Base-by-base conservation (phyloP, 2,797 vertebrate genomes). In the Karalla daura region DNA sequence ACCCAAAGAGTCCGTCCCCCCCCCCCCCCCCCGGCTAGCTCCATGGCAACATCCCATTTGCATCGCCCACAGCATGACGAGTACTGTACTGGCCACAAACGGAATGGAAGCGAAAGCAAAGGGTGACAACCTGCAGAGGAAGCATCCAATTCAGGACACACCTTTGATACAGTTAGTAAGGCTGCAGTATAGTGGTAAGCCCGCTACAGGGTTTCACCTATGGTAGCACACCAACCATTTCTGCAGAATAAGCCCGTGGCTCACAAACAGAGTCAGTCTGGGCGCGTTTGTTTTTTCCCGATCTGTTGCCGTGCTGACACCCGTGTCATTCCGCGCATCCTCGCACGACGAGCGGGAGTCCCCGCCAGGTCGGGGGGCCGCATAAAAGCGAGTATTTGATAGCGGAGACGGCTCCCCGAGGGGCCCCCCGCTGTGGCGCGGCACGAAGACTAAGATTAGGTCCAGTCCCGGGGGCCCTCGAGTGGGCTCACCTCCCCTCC, bases 331-430 rank as follows among this genome's bases (percentile, higher is more conserved):
- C 60, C 73, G 60, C 14, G 11, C 74, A 37, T 80, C 75, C 76
- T 78, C 7, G 20, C 50, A 81, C 87, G 87, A 92, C 83, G 30
- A 80, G 91, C 88, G 77, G 2, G 40, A 77, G 54, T 71, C 53
- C 39, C 44, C 73, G 33, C 46, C 53, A 24, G 25, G 56, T 83
- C 85, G 87, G 87, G 87, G 87, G 76, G 80, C 39, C 78, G 66
- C 65, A 21, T 41, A 68, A 82, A 85, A 64, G 47, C 25, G 25
- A 78, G 63, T 52, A 52, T 79, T 52, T 73, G 24, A 69, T 70
- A 50, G 70, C 76, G 47, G 63, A 47, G 14, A 17, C 41, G 15
- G 25, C 66, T 70, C 10, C 75, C 50, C 45, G 6, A 23, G 15
- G 60, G 39, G 21, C 27, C 58, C n/a, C 36, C 30, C 59, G 65